phyloP scores from a whole-genome alignment of 2,797 vertebrate species.

The Phoebastria nigripes region DNA sequence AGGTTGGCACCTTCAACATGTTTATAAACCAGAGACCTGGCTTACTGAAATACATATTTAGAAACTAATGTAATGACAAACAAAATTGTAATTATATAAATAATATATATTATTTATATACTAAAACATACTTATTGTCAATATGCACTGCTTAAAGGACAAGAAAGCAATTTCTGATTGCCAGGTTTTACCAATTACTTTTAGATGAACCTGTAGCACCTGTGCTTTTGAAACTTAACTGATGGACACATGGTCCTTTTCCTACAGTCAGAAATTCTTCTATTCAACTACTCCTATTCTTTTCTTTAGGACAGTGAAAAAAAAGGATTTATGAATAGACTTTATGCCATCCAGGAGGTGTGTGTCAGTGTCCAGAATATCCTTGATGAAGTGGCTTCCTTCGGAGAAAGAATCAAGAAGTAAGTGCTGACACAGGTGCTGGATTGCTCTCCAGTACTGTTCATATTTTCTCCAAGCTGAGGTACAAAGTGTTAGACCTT shows the following conservation, averaged over 20 bases:
- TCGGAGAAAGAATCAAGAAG: slow-evolving; percentile 98
- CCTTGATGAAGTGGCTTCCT: slow-evolving; percentile 94
- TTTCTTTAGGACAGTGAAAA: slow-evolving; percentile 90
- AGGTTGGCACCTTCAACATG: neutral
- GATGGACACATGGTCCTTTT: neutral
- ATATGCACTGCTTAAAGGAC: neutral
- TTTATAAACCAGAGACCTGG: neutral
- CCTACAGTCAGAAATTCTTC: neutral
- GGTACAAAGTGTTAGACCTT: neutral
- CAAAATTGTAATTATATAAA: neutral
- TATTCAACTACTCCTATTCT: neutral
- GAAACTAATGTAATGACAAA: neutral
- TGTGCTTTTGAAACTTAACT: neutral
- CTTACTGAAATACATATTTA: neutral
- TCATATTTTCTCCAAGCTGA: neutral
- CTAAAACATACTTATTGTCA: neutral
- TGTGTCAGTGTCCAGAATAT: slow-evolving; percentile 95
- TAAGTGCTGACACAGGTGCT: slow-evolving; percentile 75
- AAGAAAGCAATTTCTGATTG: neutral
- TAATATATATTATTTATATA: too few species aligned
- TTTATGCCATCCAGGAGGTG: slow-evolving; percentile 98
- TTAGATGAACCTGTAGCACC: neutral
- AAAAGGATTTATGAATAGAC: slow-evolving; percentile 98
- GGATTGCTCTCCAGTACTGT: neutral
- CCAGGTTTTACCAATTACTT: neutral